Conservation (phyloP, 1,140 invertebrate species). For the Anthonomus grandis region DNA sequence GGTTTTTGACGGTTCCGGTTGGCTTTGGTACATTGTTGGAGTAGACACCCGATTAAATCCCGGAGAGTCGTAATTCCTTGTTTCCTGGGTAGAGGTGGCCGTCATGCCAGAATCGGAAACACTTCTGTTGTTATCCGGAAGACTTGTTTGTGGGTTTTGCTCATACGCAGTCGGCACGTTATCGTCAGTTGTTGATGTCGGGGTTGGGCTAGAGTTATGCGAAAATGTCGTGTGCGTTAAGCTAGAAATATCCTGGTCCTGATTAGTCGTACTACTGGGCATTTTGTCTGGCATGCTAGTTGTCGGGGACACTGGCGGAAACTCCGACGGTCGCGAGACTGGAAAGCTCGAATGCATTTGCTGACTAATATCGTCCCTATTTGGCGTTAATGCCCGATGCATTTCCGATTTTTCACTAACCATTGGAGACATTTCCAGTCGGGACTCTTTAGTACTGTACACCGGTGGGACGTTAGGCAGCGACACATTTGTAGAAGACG, state of each 20-base stretch:
- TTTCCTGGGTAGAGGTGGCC: constrained; percentile 33
- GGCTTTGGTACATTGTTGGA: constrained; percentile 37
- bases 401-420: constrained; percentile 12
- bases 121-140: neutral
- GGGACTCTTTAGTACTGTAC: neutral
- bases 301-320: constrained; percentile 42
- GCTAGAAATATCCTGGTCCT: constrained; percentile 35
- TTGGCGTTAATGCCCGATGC: constrained; percentile 9
- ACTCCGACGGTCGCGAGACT: constrained; percentile 37
- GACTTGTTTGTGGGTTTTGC: neutral
- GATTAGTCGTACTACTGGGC: constrained; percentile 46
- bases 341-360: constrained; percentile 36
- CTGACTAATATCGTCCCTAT: constrained; percentile 23
- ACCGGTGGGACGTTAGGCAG: constrained; percentile 27
- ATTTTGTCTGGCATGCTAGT: constrained; percentile 47
- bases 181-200: constrained; percentile 48
- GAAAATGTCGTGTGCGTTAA: constrained; percentile 42
- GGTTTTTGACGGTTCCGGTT: constrained; percentile 46
- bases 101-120: neutral
- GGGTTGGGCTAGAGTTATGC: constrained; percentile 48
- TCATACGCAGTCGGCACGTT: constrained; percentile 23
- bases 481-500: constrained; percentile 29
- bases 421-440: constrained; percentile 28
- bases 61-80: constrained; percentile 40
- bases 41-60: constrained; percentile 45